Evolutionary conservation across 2,888 invertebrate species (phyloP).

Genomic region (Dryobotodes eremita): DNA sequence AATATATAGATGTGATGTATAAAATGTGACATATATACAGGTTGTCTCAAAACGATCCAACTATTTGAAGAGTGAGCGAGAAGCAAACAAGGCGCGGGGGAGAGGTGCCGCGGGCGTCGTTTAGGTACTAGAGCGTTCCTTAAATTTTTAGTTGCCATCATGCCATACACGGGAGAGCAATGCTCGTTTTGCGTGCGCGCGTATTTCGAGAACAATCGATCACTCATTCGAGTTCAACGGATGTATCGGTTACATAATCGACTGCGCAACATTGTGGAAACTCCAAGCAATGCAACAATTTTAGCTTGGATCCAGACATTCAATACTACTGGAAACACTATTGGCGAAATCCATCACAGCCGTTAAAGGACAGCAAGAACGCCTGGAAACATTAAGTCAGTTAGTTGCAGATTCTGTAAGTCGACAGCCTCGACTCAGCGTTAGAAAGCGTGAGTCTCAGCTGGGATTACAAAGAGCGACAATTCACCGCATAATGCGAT

Average conservation of each 20-base stretch:
- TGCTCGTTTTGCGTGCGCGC: conserved; percentile 4
- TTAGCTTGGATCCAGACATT: conserved; percentile 3
- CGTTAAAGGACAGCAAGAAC: background rate
- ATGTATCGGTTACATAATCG: conserved; percentile 4
- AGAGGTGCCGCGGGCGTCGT: background rate
- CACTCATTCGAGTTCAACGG: background rate
- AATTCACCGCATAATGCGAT: background rate
- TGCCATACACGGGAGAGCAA: conserved; percentile 8
- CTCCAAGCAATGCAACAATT: background rate
- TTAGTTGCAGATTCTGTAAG: background rate
- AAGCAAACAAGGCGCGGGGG: background rate
- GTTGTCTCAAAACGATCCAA: too few relatives aligned
- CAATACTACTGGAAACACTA: conserved; percentile 6
- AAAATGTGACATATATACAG: too few relatives aligned
- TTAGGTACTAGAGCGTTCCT: background rate
- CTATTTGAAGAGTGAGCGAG: background rate
- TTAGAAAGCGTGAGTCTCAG: conserved; percentile 3
- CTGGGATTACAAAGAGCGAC: background rate
- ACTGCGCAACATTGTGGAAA: conserved; percentile 1
- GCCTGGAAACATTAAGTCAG: background rate
- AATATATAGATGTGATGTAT: too few relatives aligned
- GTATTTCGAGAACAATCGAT: conserved; percentile 3
- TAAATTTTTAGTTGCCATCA: conserved; percentile 3
- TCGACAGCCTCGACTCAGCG: conserved; percentile 1
- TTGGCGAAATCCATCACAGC: conserved; percentile 9